Conservation (phyloP, 2,888 invertebrate genomes). For the Ophioninae sp. region DNA sequence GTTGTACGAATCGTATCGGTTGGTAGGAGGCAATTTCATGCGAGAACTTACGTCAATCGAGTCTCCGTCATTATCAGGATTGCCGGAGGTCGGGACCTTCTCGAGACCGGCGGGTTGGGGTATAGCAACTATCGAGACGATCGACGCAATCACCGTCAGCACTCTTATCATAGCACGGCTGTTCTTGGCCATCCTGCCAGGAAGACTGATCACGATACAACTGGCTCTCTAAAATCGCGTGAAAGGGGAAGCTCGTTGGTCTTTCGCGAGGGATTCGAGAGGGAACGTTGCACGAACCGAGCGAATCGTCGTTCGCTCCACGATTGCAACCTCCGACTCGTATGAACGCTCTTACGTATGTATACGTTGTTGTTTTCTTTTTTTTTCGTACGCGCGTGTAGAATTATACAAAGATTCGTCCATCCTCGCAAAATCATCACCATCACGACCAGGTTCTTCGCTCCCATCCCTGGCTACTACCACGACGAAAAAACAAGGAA, state of each 20-base stretch:
- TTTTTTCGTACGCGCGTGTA: not conserved
- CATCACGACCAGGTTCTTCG: constrained; percentile 8
- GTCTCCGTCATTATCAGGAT: constrained; percentile 26
- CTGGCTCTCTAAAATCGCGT: constrained; percentile 1
- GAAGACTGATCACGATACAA: constrained; percentile 45
- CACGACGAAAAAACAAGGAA: constrained; percentile 49
- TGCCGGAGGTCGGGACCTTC: constrained; percentile 54
- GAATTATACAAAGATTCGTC: not conserved
- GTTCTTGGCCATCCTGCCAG: constrained; percentile 49
- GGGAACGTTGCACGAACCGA: constrained; percentile 33
- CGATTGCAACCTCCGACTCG: constrained; percentile 25
- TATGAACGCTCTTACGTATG: not conserved
- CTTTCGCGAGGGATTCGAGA: constrained; percentile 40
- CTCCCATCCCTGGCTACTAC: constrained; percentile 21
- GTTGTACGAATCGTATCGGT: not conserved
- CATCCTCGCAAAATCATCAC: constrained; percentile 16
- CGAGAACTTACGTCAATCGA: constrained; percentile 61
- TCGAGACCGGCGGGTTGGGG: constrained; percentile 45
- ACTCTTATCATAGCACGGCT: constrained; percentile 23
- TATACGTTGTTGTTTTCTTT: not conserved
- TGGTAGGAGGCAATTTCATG: constrained; percentile 31
- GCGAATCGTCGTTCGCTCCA: constrained; percentile 16
- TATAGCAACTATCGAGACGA: constrained; percentile 27
- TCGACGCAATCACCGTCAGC: constrained; percentile 17
- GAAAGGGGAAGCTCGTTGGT: constrained; percentile 20